Conservation (phyloP, 2,797 vertebrate genomes). For the Serranus cabrilla region DNA sequence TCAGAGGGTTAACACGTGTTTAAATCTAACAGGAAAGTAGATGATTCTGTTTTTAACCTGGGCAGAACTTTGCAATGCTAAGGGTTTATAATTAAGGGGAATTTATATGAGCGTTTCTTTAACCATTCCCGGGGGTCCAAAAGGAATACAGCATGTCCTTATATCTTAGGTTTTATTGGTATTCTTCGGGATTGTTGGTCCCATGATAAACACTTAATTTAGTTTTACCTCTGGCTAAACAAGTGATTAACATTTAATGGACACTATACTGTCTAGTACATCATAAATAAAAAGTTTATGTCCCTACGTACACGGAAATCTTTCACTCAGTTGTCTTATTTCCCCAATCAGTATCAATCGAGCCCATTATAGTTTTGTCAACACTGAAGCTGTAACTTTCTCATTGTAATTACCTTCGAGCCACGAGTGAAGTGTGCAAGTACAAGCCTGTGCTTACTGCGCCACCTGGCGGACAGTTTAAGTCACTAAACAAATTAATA, state of each 20-base stretch:
- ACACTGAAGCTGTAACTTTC: conserved; percentile 6
- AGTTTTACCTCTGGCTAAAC: neutral
- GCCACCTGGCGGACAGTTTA: conserved; percentile 59
- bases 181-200: neutral
- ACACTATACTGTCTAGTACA: neutral
- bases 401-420: neutral
- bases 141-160: neutral
- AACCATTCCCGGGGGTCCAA: neutral
- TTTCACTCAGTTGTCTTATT: neutral
- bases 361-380: neutral
- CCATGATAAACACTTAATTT: neutral
- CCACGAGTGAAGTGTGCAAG: neutral
- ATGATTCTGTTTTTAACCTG: neutral
- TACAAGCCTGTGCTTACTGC: conserved; percentile 17
- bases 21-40: neutral
- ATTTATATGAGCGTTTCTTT: conserved; percentile 2
- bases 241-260: neutral
- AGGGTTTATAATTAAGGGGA: neutral
- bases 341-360: conserved; percentile 9
- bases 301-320: neutral
- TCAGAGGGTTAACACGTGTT: neutral
- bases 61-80: neutral
- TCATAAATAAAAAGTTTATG: neutral
- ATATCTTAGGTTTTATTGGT: neutral
- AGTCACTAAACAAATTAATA: neutral